Base-by-base conservation (phyloP, 2,113 vertebrate genomes). In the Mellivora capensis region DNA sequence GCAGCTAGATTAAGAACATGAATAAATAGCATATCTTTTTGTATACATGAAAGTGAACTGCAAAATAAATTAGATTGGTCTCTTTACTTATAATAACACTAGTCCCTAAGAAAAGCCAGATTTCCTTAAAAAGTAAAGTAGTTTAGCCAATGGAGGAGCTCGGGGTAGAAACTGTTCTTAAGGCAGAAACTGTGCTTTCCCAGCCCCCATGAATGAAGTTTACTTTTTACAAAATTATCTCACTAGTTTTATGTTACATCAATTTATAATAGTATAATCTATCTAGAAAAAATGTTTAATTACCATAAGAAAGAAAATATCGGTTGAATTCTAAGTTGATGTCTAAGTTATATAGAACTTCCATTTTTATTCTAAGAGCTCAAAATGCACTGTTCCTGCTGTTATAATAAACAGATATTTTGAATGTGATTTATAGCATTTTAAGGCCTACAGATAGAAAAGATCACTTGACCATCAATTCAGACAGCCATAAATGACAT, bases 211-310 rank as follows among this genome's bases (percentile, higher is more conserved):
- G 25, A 61, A 91, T 76, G 44, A 87, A 88, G 71, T 37, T 91
- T 57, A 94, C 7, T 91, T 93, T 94, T 96, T 87, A 93, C 77
- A 91, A 79, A 93, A 84, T 87, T 87, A 93, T 39, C 47, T 95
- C 69, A 77, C 14, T 86, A 47, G 52, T 82, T 90, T 90, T 57
- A 67, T 1, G 1, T 86, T 29, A 95, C 27, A 37, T 27, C 79
- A 61, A 15, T 81, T 25, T n/a, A 44, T 49, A 79, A 47, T 6
- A 83, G 39, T 31, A 83, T 84, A 67, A 81, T 47, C 34, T 72
- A 3, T n/a, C 42, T 42, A 67, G 25, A 29, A 82, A 93, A 81
- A 89, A 76, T 15, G 9, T n/a, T 87, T 72, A 88, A 85, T 37
- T 96, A 2, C 49, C 44, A 91, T 23, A 27, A 94, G 17, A 91